These are phyloP conservation scores for Drosophila subobscura DNA, from an alignment of 1,140 invertebrate genomes.

Conservation along the genomic window DNA sequence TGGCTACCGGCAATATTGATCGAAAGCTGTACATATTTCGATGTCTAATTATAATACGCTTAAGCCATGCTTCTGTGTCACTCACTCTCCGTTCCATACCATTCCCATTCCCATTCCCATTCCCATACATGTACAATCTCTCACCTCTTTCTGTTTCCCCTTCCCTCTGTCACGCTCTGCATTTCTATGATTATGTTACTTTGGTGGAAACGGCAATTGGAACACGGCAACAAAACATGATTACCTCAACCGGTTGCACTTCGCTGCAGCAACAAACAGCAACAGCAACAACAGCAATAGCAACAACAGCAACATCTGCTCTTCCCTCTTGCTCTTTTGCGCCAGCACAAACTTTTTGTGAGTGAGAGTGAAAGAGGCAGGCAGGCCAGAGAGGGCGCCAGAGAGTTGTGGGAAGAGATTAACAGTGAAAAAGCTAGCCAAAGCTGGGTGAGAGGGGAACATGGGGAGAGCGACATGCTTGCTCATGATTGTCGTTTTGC, in stretches of 20 bases:
- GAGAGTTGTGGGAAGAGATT: neutral
- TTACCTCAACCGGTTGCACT: constrained; percentile 26
- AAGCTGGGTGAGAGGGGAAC: neutral
- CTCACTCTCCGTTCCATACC: too few species aligned
- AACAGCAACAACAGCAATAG: too few species aligned
- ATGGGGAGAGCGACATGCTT: constrained; percentile 19
- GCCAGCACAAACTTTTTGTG: constrained; percentile 12
- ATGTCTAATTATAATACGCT: constrained; percentile 27
- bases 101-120: too few species aligned
- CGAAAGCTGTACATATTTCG: neutral
- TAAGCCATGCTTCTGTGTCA: neutral
- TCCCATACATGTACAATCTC: neutral
- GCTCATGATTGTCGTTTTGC: constrained; percentile 72
- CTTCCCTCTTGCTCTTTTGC: constrained; percentile 3
- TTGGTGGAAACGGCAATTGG: constrained; percentile 17
- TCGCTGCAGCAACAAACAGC: neutral
- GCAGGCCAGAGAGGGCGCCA: neutral
- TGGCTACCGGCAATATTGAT: constrained; percentile 17
- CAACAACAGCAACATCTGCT: neutral
- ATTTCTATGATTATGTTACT: constrained; percentile 14
- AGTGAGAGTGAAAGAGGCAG: constrained; percentile 16
- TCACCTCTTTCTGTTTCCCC: neutral
- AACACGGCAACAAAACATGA: constrained; percentile 14
- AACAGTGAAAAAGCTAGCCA: neutral
- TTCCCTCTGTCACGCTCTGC: neutral